Evolutionary conservation across 1,140 invertebrate species (phyloP).

Genomic region (Grapholita molesta): DNA sequence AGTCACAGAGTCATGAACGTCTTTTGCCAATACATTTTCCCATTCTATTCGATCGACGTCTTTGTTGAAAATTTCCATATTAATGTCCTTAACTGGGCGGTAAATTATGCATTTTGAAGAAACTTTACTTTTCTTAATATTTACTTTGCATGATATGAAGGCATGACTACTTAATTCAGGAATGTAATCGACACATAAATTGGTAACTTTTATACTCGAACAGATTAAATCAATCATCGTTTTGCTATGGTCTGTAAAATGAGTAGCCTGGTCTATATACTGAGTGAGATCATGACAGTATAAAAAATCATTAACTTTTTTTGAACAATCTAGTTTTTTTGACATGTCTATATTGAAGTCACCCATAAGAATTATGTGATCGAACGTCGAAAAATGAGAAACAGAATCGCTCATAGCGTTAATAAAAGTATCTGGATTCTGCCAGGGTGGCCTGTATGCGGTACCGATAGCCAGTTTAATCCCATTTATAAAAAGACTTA

Average conservation of each 20-base stretch:
- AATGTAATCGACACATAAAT: not conserved
- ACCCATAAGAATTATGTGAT: not conserved
- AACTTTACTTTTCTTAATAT: not conserved
- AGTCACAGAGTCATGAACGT: too few species aligned
- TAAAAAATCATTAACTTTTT: slow-evolving; percentile 1
- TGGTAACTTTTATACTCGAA: not conserved
- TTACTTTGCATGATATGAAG: too few species aligned
- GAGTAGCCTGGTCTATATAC: not conserved
- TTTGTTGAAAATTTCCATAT: too few species aligned
- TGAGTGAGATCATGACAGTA: not conserved
- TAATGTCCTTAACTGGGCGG: slow-evolving; percentile 3
- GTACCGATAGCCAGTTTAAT: not conserved
- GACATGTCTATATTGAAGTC: too few species aligned
- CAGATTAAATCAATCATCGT: slow-evolving; percentile 11
- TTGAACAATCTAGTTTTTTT: not conserved
- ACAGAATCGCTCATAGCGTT: slow-evolving; percentile 1
- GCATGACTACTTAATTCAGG: too few species aligned
- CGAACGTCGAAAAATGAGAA: not conserved
- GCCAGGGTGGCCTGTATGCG: slow-evolving; percentile 13
- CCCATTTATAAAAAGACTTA: not conserved
- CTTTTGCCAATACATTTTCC: too few species aligned
- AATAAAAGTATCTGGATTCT: slow-evolving; percentile 2
- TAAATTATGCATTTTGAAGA: not conserved
- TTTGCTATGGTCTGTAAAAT: slow-evolving; percentile 6
- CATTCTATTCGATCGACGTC: too few species aligned